phyloP scores from a whole-genome alignment of 2,797 vertebrate species.

The Smutsia temminckii region DNA sequence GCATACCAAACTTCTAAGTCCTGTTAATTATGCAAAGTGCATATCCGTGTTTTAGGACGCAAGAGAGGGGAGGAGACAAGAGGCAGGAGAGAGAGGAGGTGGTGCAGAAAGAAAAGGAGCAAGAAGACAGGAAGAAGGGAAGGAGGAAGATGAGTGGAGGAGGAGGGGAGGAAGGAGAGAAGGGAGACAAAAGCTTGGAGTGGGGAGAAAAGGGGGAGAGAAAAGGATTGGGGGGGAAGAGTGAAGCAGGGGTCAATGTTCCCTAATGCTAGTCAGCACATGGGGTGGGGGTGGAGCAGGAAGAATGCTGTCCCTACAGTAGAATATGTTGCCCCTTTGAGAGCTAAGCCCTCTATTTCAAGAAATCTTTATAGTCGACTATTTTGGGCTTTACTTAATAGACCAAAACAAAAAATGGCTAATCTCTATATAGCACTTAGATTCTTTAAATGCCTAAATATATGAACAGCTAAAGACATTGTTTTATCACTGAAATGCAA shows the following conservation, averaged over 20 bases:
- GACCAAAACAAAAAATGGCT: neutral
- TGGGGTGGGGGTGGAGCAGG: neutral
- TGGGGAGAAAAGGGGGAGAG: neutral
- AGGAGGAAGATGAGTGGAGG: accelerated
- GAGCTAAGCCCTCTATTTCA: neutral
- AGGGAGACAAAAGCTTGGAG: neutral
- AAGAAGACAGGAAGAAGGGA: neutral
- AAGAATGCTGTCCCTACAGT: neutral
- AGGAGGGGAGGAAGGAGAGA: neutral
- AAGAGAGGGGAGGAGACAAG: neutral
- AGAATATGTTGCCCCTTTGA: neutral
- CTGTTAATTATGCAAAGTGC: neutral
- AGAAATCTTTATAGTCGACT: neutral
- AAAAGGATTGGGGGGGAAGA: neutral
- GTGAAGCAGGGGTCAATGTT: accelerated
- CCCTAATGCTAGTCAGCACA: neutral
- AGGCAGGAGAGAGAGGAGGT: accelerated
- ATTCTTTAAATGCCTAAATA: neutral
- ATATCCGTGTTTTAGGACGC: neutral
- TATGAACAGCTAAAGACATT: neutral
- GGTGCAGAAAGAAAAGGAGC: neutral
- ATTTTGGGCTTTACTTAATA: neutral
- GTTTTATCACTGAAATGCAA: neutral
- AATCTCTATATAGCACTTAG: neutral
- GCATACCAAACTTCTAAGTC: slow-evolving; percentile 32